Evolutionary conservation across 1,140 invertebrate species (phyloP).

Genomic region (Caenorhabditis latens): DNA sequence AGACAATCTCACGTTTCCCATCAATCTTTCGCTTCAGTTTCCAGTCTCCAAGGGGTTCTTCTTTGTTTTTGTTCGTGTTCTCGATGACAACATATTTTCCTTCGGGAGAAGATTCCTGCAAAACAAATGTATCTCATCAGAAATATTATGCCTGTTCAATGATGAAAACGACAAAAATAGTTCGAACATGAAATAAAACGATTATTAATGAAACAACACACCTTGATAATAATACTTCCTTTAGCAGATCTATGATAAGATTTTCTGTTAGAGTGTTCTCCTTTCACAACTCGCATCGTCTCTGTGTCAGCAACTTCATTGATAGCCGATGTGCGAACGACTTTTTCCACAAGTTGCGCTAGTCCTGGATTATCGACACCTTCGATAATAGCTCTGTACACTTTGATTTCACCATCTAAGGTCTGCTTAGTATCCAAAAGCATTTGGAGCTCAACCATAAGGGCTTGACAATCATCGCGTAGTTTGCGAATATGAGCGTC

Average conservation of each 20-base stretch:
- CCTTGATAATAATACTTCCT: slow-evolving; percentile 77
- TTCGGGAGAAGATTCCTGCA: slow-evolving; percentile 60
- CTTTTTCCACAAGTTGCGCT: slow-evolving; percentile 74
- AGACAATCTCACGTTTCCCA: slow-evolving; percentile 75
- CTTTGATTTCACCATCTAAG: slow-evolving; percentile 76
- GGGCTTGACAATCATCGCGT: slow-evolving; percentile 78
- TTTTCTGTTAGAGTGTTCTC: slow-evolving; percentile 80
- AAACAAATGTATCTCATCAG: neutral
- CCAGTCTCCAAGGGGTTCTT: slow-evolving; percentile 76
- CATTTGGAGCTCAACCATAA: slow-evolving; percentile 79
- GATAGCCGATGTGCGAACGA: slow-evolving; percentile 74
- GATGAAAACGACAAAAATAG: too few relatives aligned
- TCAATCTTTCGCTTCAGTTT: slow-evolving; percentile 76
- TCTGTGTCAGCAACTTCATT: slow-evolving; percentile 73
- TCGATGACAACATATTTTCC: slow-evolving; percentile 72
- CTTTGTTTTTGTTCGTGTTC: slow-evolving; percentile 75
- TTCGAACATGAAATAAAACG: too few relatives aligned
- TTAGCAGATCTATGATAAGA: slow-evolving; percentile 80
- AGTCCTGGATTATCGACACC: slow-evolving; percentile 75
- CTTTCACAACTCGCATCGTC: slow-evolving; percentile 78
- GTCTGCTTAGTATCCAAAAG: slow-evolving; percentile 79
- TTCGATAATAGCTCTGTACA: slow-evolving; percentile 77
- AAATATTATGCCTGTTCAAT: too few relatives aligned
- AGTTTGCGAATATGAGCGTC: slow-evolving; percentile 77
- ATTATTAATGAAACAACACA: neutral